Evolutionary conservation across 2,888 invertebrate species (phyloP).

Genomic region (Tryphoninae sp.): DNA sequence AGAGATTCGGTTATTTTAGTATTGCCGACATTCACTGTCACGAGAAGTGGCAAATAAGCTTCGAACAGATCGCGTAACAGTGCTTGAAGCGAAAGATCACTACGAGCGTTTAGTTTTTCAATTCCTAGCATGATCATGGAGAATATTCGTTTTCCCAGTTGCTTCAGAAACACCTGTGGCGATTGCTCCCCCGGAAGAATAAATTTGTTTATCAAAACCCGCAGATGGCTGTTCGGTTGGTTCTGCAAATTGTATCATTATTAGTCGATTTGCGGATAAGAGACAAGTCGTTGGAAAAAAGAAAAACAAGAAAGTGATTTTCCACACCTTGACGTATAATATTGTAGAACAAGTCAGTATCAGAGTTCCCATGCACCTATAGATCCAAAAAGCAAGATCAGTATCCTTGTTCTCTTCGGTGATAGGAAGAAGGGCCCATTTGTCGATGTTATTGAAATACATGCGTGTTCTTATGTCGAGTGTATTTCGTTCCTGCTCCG

Average conservation of each 20-base stretch:
- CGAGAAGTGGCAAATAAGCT: slow-evolving; percentile 75
- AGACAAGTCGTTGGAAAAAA: not conserved
- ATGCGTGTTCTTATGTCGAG: slow-evolving; percentile 72
- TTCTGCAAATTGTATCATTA: slow-evolving; percentile 70
- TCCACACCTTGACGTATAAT: slow-evolving; percentile 74
- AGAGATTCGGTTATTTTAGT: slow-evolving; percentile 74
- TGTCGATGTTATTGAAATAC: slow-evolving; percentile 77
- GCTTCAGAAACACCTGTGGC: slow-evolving; percentile 65
- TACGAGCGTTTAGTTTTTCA: slow-evolving; percentile 73
- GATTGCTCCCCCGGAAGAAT: slow-evolving; percentile 74
- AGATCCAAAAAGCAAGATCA: slow-evolving; percentile 74
- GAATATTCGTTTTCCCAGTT: slow-evolving; percentile 76
- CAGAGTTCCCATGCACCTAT: slow-evolving; percentile 76
- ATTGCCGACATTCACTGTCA: slow-evolving; percentile 68
- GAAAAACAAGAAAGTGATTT: slow-evolving; percentile 12
- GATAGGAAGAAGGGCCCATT: slow-evolving; percentile 75
- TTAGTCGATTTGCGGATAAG: not conserved
- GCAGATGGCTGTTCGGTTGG: slow-evolving; percentile 75
- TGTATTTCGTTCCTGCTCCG: slow-evolving; percentile 67
- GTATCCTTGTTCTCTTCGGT: slow-evolving; percentile 75
- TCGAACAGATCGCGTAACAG: slow-evolving; percentile 76
- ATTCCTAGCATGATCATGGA: slow-evolving; percentile 77
- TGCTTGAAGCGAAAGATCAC: slow-evolving; percentile 74
- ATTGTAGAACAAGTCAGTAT: slow-evolving; percentile 75
- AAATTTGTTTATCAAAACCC: slow-evolving; percentile 72